Evolutionary conservation across 1,140 invertebrate species (phyloP).

Genomic region (Potamilus streckersoni): DNA sequence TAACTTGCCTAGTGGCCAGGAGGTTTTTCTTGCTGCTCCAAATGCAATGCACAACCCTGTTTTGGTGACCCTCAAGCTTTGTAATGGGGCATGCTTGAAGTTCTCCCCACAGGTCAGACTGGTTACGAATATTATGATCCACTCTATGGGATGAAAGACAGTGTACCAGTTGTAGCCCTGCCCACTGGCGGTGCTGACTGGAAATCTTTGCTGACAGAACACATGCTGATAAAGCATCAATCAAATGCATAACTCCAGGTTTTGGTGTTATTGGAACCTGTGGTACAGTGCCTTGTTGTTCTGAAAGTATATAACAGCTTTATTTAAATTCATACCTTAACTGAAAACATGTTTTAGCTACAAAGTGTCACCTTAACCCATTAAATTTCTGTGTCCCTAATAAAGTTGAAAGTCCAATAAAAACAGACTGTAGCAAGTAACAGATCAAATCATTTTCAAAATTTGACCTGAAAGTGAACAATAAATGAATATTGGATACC

Average conservation of each 20-base stretch:
- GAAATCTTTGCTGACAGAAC: slow-evolving; percentile 71
- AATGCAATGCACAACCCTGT: slow-evolving; percentile 68
- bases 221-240: slow-evolving; percentile 77
- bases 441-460: too few species aligned
- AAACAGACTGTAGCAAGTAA: too few species aligned
- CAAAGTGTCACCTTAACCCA: too few species aligned
- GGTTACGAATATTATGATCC: slow-evolving; percentile 17
- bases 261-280: too few species aligned
- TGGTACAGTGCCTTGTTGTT: too few species aligned
- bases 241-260: slow-evolving; percentile 68
- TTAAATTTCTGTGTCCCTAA: too few species aligned
- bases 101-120: slow-evolving; percentile 58
- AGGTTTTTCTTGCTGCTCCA: slow-evolving; percentile 68
- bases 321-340: too few species aligned
- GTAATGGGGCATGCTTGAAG: slow-evolving; percentile 66
- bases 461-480: too few species aligned
- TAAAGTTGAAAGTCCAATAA: too few species aligned
- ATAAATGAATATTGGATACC: too few species aligned
- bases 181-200: slow-evolving; percentile 73
- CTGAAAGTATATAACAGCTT: too few species aligned
- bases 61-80: slow-evolving; percentile 73
- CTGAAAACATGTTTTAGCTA: too few species aligned
- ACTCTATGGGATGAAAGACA: slow-evolving; percentile 49
- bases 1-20: slow-evolving; percentile 70
- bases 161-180: slow-evolving; percentile 72